Evolutionary conservation across 2,888 invertebrate species (phyloP).

Genomic region (Drosophila suboccidentalis): DNA sequence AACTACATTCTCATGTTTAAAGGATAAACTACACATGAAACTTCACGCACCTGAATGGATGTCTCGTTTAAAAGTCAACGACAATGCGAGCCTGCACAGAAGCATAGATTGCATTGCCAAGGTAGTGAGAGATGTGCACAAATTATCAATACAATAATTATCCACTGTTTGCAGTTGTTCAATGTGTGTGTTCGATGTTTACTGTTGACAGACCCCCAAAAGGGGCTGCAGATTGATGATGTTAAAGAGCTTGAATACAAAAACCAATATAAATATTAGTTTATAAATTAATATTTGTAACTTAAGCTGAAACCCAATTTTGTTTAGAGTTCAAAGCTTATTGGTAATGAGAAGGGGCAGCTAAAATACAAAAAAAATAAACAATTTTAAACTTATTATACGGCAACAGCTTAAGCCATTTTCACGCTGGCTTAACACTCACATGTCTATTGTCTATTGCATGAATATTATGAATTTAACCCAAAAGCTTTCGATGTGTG

Average conservation of each 20-base stretch:
- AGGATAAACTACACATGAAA: constrained; percentile 82
- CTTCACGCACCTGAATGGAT: constrained; percentile 89
- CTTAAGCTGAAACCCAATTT: constrained; percentile 21
- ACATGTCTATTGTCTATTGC: constrained; percentile 23
- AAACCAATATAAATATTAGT: background rate
- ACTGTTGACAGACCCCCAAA: constrained; percentile 1
- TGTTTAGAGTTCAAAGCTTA: constrained; percentile 4
- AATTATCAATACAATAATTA: constrained; percentile 9
- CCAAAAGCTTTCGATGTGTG: constrained; percentile 62
- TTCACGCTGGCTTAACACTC: constrained; percentile 41
- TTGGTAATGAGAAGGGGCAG: constrained; percentile 5
- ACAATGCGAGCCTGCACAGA: constrained; percentile 89
- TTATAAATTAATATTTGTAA: no score
- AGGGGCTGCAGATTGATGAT: constrained; percentile 12
- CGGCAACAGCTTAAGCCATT: constrained; percentile 30
- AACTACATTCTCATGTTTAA: constrained; percentile 53
- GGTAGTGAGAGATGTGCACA: constrained; percentile 55
- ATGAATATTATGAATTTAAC: constrained; percentile 21
- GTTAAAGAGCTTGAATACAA: constrained; percentile 12
- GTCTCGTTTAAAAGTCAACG: constrained; percentile 87
- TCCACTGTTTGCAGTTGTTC: constrained; percentile 10
- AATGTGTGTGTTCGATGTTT: constrained; percentile 44
- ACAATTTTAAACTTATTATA: constrained; percentile 4
- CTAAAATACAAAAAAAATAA: background rate
- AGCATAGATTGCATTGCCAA: constrained; percentile 91